phyloP scores from a whole-genome alignment of 2,797 vertebrate genomes.

The Lophotriccus pileatus region DNA sequence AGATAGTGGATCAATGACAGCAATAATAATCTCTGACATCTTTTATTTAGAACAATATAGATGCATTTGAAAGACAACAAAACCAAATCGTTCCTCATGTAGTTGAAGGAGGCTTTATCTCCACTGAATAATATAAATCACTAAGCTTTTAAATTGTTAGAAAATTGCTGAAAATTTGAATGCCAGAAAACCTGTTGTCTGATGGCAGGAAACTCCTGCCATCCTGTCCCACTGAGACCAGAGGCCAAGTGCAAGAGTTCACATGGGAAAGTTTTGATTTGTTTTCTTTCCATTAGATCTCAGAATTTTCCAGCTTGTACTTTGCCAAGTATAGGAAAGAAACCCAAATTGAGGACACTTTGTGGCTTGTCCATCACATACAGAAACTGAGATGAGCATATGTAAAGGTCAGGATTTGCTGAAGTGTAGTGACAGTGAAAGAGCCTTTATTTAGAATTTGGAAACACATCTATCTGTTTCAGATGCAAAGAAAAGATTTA shows the following conservation, averaged over 20 bases:
- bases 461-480: background rate
- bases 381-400: background rate
- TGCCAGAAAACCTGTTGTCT: background rate
- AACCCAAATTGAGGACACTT: background rate
- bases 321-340: background rate
- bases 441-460: background rate
- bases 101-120: background rate
- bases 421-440: background rate
- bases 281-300: background rate
- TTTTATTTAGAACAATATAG: background rate
- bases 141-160: background rate
- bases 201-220: background rate
- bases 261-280: background rate
- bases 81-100: background rate
- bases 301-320: background rate
- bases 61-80: background rate
- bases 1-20: background rate
- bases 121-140: background rate
- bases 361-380: background rate
- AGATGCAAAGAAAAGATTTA: background rate
- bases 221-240: background rate
- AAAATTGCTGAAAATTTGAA: background rate
- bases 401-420: background rate
- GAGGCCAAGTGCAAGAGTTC: background rate
- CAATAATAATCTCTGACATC: background rate